A percentile compares a stretch with the other conserved stretches of the same genome.
These are phyloP conservation scores for Cassiopea andromeda DNA, from an alignment of 30 jellyfish, hydroid and myxozoan genomes.

Conservation along the genomic window DNA sequence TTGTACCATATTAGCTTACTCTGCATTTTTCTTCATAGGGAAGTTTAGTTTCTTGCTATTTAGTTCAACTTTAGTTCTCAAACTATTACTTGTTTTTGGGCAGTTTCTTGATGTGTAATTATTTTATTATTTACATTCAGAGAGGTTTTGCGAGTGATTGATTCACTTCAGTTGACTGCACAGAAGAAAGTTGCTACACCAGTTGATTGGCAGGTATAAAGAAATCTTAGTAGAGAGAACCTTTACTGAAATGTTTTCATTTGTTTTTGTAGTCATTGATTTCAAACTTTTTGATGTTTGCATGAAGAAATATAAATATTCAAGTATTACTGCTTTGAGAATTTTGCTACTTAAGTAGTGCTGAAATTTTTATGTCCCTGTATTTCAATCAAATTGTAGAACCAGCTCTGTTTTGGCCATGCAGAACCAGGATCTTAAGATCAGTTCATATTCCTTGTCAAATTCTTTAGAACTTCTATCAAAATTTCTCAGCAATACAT, in stretches of 20 bases:
- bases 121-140: slow-evolving; percentile 2
- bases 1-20: no score
- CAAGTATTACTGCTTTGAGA: no score
- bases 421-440: neutral
- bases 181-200: slow-evolving; percentile 98
- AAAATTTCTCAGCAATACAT: neutral
- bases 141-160: slow-evolving; percentile 93
- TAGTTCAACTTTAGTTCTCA: neutral
- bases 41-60: neutral
- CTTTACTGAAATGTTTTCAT: no score
- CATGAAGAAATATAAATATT: no score
- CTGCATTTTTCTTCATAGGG: no score
- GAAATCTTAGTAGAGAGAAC: neutral
- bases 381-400: no score
- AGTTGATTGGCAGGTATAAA: slow-evolving; percentile 92
- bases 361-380: no score
- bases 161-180: slow-evolving; percentile 95
- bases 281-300: no score
- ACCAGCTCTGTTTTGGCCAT: neutral
- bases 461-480: neutral
- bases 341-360: no score
- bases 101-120: neutral
- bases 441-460: neutral
- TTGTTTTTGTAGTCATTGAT: no score
- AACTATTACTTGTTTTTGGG: neutral